phyloP scores from a whole-genome alignment of 2,888 invertebrate genomes.

The Tetragonula carbonaria region DNA sequence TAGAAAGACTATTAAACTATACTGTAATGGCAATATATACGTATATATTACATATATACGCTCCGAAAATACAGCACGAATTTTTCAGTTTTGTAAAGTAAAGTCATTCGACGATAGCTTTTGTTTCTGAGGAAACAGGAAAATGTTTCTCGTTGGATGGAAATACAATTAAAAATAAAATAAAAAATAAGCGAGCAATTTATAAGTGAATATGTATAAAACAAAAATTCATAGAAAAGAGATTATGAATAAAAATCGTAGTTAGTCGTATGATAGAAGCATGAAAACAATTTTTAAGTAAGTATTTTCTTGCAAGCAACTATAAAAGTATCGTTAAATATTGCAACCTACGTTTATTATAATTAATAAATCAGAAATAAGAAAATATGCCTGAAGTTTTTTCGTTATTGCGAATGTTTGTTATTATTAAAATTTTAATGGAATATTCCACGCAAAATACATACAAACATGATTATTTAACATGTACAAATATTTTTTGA shows the following conservation, averaged over 20 bases:
- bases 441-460: not conserved
- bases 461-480: not conserved
- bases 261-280: not conserved
- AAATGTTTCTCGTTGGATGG: conserved; percentile 26
- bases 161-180: not conserved
- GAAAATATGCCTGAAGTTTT: not conserved
- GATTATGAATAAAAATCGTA: not conserved
- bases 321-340: not conserved
- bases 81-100: conserved; percentile 32
- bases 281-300: not conserved
- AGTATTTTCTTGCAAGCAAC: not conserved
- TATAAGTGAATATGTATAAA: not conserved
- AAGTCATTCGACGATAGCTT: conserved; percentile 21
- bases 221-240: not conserved
- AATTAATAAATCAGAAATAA: not conserved
- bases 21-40: conserved; percentile 23
- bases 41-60: not conserved
- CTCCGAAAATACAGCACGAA: conserved; percentile 33
- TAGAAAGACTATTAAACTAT: conserved; percentile 24
- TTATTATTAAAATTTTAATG: too few species aligned
- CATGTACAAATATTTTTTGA: not conserved
- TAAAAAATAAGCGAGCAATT: not conserved
- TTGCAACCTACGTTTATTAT: not conserved
- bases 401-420: too few species aligned
- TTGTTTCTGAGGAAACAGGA: not conserved